Base-by-base conservation (phyloP, 1,140 invertebrate species). In the Tetragonula clypearis region DNA sequence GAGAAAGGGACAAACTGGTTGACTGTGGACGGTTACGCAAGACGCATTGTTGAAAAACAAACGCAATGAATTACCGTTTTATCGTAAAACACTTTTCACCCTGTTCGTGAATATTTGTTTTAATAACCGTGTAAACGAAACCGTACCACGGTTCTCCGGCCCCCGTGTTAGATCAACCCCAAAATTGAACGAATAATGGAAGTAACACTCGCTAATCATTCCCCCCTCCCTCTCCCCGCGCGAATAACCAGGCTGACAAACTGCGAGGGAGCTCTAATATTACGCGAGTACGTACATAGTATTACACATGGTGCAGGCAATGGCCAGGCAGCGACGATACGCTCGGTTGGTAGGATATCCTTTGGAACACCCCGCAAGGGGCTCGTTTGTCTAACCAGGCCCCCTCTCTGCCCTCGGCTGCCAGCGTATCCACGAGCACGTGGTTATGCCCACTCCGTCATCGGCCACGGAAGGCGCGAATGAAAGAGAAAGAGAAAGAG, bases 291-390 rank as follows among this genome's bases (percentile, higher is more conserved):
- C 88, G 89, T 92, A 93, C 93, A 93, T 93, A 93, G 90, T 90
- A 93, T 93, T 93, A 93, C 90, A 92, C 88, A 92, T 92, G 82
- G 90, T 92, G 87, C 88, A 74, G 86, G 90, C 91, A 92, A 91
- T 91, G 91, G 88, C 91, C 84, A 89, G 89, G 88, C 89, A 88
- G 73, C 91, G 85, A 87, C 90, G 90, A 90, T 91, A 89, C 87
- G 90, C 89, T 93, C 86, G 91, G 92, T 92, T 93, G 92, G 90
- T 93, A 91, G 90, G 91, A 89, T 93, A 92, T 93, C 93, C 92
- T 93, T 93, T 90, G 92, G 85, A 92, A 94, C 93, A 94, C 92
- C 91, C 93, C 94, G 88, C 93, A 94, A 94, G 93, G 93, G 93
- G 93, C 92, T 94, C 93, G 91, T 94, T 94, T 93, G 93, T 94